Conservation (phyloP, 1,140 invertebrate genomes). For the Neoseiulus cucumeris region DNA sequence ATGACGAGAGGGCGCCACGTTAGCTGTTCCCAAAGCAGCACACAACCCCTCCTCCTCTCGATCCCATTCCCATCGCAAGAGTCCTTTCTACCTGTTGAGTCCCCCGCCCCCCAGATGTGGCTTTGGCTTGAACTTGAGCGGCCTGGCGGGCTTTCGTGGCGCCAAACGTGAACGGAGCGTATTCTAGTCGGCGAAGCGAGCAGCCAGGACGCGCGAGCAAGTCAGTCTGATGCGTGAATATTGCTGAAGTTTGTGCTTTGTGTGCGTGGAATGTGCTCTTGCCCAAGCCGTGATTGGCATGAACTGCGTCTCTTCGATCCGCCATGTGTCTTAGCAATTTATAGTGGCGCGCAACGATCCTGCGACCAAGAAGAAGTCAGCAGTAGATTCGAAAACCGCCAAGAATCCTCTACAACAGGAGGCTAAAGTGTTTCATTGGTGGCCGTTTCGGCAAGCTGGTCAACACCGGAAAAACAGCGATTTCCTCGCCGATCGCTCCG, state of each 20-base stretch:
- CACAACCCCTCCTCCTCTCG: too few species aligned
- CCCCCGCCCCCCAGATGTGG: too few species aligned
- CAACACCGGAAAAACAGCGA: not conserved
- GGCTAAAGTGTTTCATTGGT: slow-evolving; percentile 9
- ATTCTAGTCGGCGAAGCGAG: too few species aligned
- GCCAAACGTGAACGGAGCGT: too few species aligned
- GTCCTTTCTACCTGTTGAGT: too few species aligned
- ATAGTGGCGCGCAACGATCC: not conserved
- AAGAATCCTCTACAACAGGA: not conserved
- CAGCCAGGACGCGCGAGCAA: too few species aligned
- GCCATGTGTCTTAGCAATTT: too few species aligned
- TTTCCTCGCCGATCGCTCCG: not conserved
- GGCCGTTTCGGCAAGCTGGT: not conserved
- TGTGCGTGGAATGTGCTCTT: not conserved
- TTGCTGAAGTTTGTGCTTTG: not conserved
- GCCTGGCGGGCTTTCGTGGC: too few species aligned
- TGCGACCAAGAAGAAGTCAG: not conserved
- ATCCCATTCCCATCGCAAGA: too few species aligned
- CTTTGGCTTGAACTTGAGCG: too few species aligned
- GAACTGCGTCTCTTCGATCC: not conserved
- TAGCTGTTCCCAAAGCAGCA: too few species aligned
- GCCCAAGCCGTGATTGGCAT: not conserved
- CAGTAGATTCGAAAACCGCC: not conserved
- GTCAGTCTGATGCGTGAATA: not conserved
- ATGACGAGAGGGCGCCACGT: too few species aligned